Conservation (phyloP, 1,140 invertebrate genomes). For the Ceratoteleas bidentatus region DNA sequence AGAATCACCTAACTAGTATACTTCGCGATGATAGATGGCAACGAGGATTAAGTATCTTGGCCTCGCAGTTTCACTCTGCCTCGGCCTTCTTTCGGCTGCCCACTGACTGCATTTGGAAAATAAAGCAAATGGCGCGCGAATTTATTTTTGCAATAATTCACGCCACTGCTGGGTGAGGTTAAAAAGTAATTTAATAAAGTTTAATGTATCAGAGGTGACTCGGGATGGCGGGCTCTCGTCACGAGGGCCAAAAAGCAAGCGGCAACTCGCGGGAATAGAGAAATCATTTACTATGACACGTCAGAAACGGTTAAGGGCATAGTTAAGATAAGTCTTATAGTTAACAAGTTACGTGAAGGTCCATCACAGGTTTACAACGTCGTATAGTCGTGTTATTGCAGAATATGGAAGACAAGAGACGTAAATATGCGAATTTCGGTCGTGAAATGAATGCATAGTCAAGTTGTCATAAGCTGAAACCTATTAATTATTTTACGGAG, state of each 20-base stretch:
- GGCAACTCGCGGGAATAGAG: neutral
- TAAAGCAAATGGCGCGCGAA: constrained; percentile 39
- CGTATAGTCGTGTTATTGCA: constrained; percentile 40
- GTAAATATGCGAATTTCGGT: constrained; percentile 41
- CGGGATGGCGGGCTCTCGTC: constrained; percentile 6
- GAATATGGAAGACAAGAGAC: constrained; percentile 22
- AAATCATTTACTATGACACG: constrained; percentile 36
- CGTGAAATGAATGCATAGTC: constrained; percentile 11
- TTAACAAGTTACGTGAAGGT: constrained; percentile 40
- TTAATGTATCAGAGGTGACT: constrained; percentile 23
- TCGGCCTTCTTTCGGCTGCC: constrained; percentile 49
- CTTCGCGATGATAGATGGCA: constrained; percentile 78
- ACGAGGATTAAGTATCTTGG: constrained; percentile 74
- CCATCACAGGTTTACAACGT: constrained; percentile 39
- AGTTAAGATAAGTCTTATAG: constrained; percentile 42
- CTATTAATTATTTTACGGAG: constrained; percentile 25
- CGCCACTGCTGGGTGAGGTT: constrained; percentile 5
- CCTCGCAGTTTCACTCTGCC: constrained; percentile 51
- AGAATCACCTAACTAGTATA: constrained; percentile 79
- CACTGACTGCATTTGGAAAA: constrained; percentile 42
- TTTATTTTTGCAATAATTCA: constrained; percentile 47
- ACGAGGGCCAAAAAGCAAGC: neutral
- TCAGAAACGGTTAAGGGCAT: constrained; percentile 41
- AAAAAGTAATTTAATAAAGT: constrained; percentile 43
- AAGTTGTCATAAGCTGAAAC: constrained; percentile 14